Conservation (phyloP, 2,888 invertebrate genomes). For the Drosophila birchii region DNA sequence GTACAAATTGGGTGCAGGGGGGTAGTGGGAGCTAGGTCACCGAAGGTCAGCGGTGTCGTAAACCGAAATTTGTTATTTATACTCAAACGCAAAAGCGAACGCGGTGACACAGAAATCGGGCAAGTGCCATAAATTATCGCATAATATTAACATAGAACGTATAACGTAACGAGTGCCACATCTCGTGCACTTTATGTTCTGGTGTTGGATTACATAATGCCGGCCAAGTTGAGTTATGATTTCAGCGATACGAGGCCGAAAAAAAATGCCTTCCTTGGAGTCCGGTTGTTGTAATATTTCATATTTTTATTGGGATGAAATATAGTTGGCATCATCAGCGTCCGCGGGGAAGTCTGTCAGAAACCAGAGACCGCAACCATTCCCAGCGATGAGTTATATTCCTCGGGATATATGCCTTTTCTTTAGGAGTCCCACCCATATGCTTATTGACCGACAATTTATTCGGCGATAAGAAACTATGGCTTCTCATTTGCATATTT, state of each 20-base stretch:
- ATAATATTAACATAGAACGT: slow-evolving; percentile 59
- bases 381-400: slow-evolving; percentile 63
- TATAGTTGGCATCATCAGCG: slow-evolving; percentile 71
- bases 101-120: slow-evolving; percentile 64
- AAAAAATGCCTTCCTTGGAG: slow-evolving; percentile 20
- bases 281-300: slow-evolving; percentile 50
- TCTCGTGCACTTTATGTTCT: slow-evolving; percentile 73
- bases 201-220: slow-evolving; percentile 65
- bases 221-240: slow-evolving; percentile 65
- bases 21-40: slow-evolving; percentile 55
- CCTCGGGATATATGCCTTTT: slow-evolving; percentile 19
- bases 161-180: slow-evolving; percentile 59
- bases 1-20: slow-evolving; percentile 50
- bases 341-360: slow-evolving; percentile 40
- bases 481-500: slow-evolving; percentile 33
- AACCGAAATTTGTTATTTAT: slow-evolving; percentile 74
- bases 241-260: slow-evolving; percentile 59
- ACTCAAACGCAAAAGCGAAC: neutral
- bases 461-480: slow-evolving; percentile 43
- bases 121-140: slow-evolving; percentile 65
- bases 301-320: slow-evolving; percentile 72
- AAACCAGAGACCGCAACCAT: slow-evolving; percentile 47
- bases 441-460: slow-evolving; percentile 45
- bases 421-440: slow-evolving; percentile 24
- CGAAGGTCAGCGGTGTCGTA: slow-evolving; percentile 72